Base-by-base conservation (phyloP, 2,113 vertebrate species). In the Menura novaehollandiae region DNA sequence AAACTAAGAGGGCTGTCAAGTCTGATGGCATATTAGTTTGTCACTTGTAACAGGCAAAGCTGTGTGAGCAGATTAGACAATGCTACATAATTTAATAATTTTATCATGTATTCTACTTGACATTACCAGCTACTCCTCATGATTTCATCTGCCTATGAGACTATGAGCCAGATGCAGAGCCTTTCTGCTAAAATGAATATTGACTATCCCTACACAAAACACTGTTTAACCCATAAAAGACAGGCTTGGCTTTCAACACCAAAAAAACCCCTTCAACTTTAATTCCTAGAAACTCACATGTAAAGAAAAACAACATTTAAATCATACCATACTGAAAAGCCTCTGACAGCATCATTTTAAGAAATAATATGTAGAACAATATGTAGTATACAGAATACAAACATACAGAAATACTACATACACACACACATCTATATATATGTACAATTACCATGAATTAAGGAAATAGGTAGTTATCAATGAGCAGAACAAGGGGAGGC, bases 51-150 rank as follows among this genome's bases (percentile, higher is more conserved):
- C 76, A 96, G 95, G 72, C 91, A 94, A 94, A 95, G 95, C 96
- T 95, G 92, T 87, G 91, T 62, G 92, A 91, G 85, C 85, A 97
- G 96, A 97, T 97, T 89, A 97, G 89, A 93, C 89, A 93, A 97
- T 91, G 85, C 89, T 85, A 96, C 91, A 87, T 97, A 97, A 97
- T 97, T 97, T 97, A 96, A 97, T 97, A 96, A 96, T 97, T 97
- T 96, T 96, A 97, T 94, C 92, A 90, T 92, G 95, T 87, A 89
- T 93, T 95, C 95, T 91, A 81, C 88, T 92, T 96, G 95, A 97
- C 96, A 97, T 88, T 87, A 90, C 86, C 91, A 94, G 86, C 89
- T 94, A 96, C 85, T 97, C 35, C 41, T 97, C 85, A 77, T 60
- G 63, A 93, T 73, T 95, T 80, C 82, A 89, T 88, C 94, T 94